Evolutionary conservation across 1,140 invertebrate species (phyloP).

Genomic region (Cryptotermes secundus): DNA sequence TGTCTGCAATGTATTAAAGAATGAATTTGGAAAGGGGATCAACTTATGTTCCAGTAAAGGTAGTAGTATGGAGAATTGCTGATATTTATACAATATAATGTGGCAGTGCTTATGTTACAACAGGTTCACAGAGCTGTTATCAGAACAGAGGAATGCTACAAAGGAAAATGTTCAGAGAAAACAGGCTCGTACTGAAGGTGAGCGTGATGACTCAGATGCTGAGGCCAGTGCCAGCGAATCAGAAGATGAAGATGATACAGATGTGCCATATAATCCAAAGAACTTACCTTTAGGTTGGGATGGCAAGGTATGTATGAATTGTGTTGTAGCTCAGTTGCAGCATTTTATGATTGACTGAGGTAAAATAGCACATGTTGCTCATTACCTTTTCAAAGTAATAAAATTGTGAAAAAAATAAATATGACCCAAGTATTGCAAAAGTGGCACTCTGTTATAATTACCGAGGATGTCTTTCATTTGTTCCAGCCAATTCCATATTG

Average conservation of each 20-base stretch:
- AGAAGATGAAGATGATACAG: slow-evolving; percentile 86
- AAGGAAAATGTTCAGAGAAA: slow-evolving; percentile 98
- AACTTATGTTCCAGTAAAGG: too few relatives aligned
- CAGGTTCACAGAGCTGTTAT: slow-evolving; percentile 53
- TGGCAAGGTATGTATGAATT: slow-evolving; percentile 75
- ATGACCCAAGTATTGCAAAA: too few relatives aligned
- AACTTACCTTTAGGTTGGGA: slow-evolving; percentile 99
- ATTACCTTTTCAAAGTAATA: too few relatives aligned
- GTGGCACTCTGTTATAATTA: too few relatives aligned
- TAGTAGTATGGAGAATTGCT: too few relatives aligned
- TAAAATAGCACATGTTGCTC: too few relatives aligned
- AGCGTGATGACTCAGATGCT: slow-evolving; percentile 88
- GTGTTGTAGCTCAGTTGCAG: not conserved
- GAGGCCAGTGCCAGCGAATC: slow-evolving; percentile 84
- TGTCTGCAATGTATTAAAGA: too few relatives aligned
- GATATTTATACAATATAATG: too few relatives aligned
- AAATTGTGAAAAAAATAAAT: too few relatives aligned
- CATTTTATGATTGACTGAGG: too few relatives aligned
- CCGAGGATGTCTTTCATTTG: not conserved
- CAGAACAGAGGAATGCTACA: slow-evolving; percentile 83
- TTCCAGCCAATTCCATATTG: slow-evolving; percentile 95
- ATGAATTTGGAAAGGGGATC: too few relatives aligned
- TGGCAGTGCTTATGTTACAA: not conserved
- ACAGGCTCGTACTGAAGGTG: slow-evolving; percentile 94
- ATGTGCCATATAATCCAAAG: slow-evolving; percentile 98